phyloP scores from a whole-genome alignment of 2,113 vertebrate species.

The Melanerpes aurifrons region DNA sequence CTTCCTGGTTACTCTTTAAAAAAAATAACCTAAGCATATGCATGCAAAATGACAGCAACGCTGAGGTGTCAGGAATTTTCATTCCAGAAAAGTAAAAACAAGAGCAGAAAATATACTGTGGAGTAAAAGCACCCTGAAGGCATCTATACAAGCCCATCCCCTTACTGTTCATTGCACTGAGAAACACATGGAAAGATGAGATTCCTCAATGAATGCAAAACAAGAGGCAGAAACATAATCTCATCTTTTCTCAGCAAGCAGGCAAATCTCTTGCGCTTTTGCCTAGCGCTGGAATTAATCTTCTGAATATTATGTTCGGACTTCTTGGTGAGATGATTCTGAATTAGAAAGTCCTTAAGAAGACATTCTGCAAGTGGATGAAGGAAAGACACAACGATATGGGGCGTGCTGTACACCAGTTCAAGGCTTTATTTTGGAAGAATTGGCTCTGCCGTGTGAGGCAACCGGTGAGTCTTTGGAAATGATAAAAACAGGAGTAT shows the following conservation, averaged over 20 bases:
- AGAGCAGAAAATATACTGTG: neutral
- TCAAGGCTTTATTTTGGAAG: conserved; percentile 78
- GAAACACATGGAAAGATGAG: conserved; percentile 39
- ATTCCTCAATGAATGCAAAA: conserved; percentile 29
- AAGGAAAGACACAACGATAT: conserved; percentile 25
- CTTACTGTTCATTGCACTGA: conserved; percentile 15
- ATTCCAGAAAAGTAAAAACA: neutral
- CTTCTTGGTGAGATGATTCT: neutral
- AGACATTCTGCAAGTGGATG: neutral
- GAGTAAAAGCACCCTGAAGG: conserved; percentile 27
- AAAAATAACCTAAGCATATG: neutral
- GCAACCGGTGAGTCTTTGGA: conserved; percentile 71
- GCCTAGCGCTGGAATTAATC: conserved; percentile 22
- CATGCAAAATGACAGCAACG: neutral
- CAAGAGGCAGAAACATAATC: conserved; percentile 67
- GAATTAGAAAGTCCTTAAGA: neutral
- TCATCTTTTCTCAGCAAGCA: conserved; percentile 16
- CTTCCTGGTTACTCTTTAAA: neutral
- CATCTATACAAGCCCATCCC: conserved; percentile 21
- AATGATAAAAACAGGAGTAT: neutral
- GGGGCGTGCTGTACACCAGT: conserved; percentile 51
- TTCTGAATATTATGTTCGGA: neutral
- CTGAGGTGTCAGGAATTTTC: neutral
- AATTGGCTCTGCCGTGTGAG: conserved; percentile 78
- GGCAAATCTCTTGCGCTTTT: conserved; percentile 30